Conservation (phyloP, 2,888 invertebrate genomes). For the Cantharis rustica region DNA sequence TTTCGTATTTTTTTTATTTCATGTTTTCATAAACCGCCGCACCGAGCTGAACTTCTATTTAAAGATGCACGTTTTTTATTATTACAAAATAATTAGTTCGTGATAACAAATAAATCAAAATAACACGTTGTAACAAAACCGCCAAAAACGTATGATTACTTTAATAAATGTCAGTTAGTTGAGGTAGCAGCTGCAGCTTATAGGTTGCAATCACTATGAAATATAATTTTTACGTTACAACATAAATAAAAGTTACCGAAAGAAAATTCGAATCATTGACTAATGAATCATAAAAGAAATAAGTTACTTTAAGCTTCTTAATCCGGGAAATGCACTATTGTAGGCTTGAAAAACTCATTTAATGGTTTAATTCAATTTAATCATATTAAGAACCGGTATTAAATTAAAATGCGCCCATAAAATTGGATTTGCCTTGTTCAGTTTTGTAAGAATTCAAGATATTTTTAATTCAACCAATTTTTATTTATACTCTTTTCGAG, state of each 20-base stretch:
- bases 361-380: not conserved
- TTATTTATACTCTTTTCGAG: no score
- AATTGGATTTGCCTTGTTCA: not conserved
- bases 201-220: conserved; percentile 38
- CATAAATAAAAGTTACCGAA: not conserved
- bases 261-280: not conserved
- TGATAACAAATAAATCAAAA: not conserved
- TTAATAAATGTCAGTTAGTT: conserved; percentile 37
- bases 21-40: not conserved
- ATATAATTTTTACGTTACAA: conserved; percentile 34
- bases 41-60: not conserved
- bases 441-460: no score
- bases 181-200: conserved; percentile 37
- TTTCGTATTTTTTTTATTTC: not conserved
- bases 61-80: not conserved
- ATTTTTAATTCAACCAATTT: no score
- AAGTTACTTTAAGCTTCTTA: not conserved
- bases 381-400: not conserved
- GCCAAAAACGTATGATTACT: conserved; percentile 29
- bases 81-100: not conserved
- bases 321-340: no score
- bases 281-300: not conserved
- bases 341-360: not conserved
- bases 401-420: not conserved
- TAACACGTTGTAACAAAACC: conserved; percentile 23